These are phyloP conservation scores for Rhinella marina DNA, from an alignment of 2,797 vertebrate species.

Conservation along the genomic window DNA sequence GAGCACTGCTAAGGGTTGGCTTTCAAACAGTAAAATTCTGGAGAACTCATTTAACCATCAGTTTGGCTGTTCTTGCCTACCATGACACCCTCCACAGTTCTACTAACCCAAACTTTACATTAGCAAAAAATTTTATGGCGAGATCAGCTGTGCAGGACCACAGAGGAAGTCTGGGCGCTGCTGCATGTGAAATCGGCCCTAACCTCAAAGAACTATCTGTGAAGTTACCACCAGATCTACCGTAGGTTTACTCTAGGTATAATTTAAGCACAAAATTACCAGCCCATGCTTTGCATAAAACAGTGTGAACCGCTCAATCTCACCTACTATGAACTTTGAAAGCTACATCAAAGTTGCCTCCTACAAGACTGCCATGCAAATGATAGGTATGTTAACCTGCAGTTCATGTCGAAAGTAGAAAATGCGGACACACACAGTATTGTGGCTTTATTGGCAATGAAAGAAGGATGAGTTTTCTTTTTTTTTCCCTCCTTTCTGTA, in stretches of 20 bases:
- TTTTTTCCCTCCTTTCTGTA: slow-evolving; percentile 30
- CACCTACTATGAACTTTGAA: neutral
- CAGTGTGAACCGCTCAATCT: neutral
- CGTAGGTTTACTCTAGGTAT: neutral
- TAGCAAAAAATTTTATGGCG: no score
- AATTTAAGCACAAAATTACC: neutral
- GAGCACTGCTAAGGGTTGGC: no score
- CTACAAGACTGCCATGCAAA: neutral
- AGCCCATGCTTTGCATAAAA: neutral
- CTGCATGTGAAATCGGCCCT: neutral
- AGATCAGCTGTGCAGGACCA: neutral
- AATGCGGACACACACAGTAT: neutral
- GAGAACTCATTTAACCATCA: no score
- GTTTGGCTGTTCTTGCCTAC: no score
- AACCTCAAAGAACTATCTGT: neutral
- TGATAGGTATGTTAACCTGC: neutral
- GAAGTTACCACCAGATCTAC: neutral
- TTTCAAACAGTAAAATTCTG: no score
- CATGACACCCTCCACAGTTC: no score
- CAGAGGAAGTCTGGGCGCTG: neutral
- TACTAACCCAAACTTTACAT: no score
- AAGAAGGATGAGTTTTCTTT: slow-evolving; percentile 4
- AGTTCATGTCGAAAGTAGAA: neutral
- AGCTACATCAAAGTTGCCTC: neutral
- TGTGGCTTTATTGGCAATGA: neutral